phyloP scores from a whole-genome alignment of 2,113 vertebrate genomes.

The Pseudorectes ferrugineus region DNA sequence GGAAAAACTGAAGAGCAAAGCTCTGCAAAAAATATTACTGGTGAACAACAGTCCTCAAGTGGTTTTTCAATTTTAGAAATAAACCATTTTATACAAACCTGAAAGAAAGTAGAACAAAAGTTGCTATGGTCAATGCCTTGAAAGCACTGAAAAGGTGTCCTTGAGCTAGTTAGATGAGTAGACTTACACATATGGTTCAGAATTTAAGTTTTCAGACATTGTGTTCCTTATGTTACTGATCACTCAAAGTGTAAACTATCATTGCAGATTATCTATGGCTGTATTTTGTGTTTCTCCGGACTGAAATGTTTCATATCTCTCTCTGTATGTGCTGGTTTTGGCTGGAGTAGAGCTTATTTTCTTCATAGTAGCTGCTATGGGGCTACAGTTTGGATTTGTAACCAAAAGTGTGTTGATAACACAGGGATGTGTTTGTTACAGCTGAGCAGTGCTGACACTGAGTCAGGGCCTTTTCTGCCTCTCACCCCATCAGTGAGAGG shows the following conservation, averaged over 20 bases:
- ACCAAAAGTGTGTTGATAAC: fast-evolving
- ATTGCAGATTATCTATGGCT: background rate
- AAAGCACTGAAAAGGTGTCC: background rate
- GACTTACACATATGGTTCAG: background rate
- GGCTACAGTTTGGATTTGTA: background rate
- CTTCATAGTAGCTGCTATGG: background rate
- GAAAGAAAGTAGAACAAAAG: background rate
- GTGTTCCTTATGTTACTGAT: background rate
- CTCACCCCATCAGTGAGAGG: background rate
- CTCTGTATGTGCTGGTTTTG: background rate
- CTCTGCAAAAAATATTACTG: background rate
- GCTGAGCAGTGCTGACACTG: background rate
- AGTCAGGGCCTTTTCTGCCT: background rate
- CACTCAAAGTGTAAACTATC: background rate
- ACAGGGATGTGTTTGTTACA: background rate
- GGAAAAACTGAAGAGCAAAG: background rate
- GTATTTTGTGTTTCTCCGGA: background rate
- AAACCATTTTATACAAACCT: background rate
- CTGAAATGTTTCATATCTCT: background rate
- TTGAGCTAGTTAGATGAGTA: background rate
- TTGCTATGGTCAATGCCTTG: background rate
- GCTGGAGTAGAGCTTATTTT: background rate
- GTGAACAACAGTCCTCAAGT: background rate
- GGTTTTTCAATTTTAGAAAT: background rate
- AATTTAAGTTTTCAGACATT: background rate